A percentile compares a stretch with the other conserved stretches of the same genome.
Evolutionary conservation across 2,888 invertebrate species (phyloP).

Genomic region (Sphaerophoria taeniata): DNA sequence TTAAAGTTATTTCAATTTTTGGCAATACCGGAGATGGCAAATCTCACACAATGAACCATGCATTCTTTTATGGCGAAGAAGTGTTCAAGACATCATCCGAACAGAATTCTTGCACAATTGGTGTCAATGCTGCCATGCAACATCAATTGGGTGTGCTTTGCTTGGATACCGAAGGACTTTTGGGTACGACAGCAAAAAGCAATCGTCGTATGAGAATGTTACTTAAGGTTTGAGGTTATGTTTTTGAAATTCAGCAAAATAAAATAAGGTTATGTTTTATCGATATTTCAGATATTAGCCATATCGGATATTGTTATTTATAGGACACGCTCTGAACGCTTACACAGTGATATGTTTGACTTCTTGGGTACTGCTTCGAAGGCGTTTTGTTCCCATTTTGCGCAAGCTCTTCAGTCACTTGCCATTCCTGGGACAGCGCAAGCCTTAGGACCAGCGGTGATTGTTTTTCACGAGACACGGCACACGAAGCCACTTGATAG

Average conservation of each 20-base stretch:
- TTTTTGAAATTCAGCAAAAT: background rate
- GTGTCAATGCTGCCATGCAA: constrained; percentile 91
- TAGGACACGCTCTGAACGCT: constrained; percentile 88
- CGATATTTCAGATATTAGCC: constrained; percentile 86
- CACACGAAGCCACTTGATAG: constrained; percentile 87
- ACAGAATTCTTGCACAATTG: constrained; percentile 89
- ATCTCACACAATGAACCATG: constrained; percentile 90
- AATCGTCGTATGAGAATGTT: constrained; percentile 85
- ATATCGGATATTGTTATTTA: constrained; percentile 92
- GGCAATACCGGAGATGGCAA: constrained; percentile 94
- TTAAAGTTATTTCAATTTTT: constrained; percentile 92
- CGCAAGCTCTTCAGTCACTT: constrained; percentile 83
- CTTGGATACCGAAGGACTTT: constrained; percentile 91
- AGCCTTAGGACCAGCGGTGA: constrained; percentile 88
- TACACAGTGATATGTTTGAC: constrained; percentile 90
- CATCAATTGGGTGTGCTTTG: constrained; percentile 86
- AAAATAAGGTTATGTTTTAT: background rate
- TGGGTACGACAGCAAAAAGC: constrained; percentile 84
- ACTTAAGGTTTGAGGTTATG: constrained; percentile 84
- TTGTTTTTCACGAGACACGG: constrained; percentile 91
- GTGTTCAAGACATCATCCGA: constrained; percentile 82
- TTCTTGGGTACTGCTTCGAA: constrained; percentile 91
- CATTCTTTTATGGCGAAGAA: constrained; percentile 86
- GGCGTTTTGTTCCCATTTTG: constrained; percentile 89
- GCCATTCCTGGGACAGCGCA: constrained; percentile 81